Conservation (phyloP, 2,113 vertebrate genomes). For the Rattus norvegicus region GRCr8 NC_086039.1:135984501-135985000, state of each 20-base stretch:
- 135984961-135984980: background rate
- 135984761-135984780: conserved; percentile 80
- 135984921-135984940: conserved; percentile 51
- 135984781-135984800: conserved; percentile 82
- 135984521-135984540: conserved; percentile 48
- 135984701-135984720: conserved; percentile 84
- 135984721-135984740: conserved; percentile 82
- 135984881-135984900: conserved; percentile 68
- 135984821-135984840: conserved; percentile 82
- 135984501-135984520: conserved; percentile 45
- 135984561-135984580: conserved; percentile 65
- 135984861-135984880: conserved; percentile 40
- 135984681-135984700: conserved; percentile 85
- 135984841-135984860: conserved; percentile 73
- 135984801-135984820: conserved; percentile 82
- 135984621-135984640: conserved; percentile 84
- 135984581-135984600: conserved; percentile 62
- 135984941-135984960: fast-evolving
- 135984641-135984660: conserved; percentile 84
- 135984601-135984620: conserved; percentile 78
- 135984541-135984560: conserved; percentile 45
- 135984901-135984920: conserved; percentile 66
- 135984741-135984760: conserved; percentile 85
- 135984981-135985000: background rate
- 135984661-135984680: conserved; percentile 83